Evolutionary conservation across 1,140 invertebrate species (phyloP), one percentile per base, ranked within the genome.

Genomic region (Neotoxoptera formosana): DNA sequence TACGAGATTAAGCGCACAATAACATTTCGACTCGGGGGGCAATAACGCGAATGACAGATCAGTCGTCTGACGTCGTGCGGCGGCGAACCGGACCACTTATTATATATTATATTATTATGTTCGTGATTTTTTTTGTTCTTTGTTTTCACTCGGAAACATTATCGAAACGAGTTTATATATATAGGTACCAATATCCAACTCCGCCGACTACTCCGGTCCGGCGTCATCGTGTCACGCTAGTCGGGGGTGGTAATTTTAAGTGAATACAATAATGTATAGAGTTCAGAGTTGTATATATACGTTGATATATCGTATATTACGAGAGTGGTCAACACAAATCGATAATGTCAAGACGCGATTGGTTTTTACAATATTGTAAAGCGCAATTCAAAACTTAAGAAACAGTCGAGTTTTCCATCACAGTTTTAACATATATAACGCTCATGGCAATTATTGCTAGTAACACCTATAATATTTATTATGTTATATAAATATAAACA

Each of bases 41-140:
- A 93, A 86, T 93, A 93, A 84, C 81, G 67, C 81, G 67, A 93
- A 53, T 93, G 91, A 93, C 81, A 93, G 91, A 93, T 93, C 91
- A 93, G 67, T 30, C 67, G 86, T 47, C 4, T 17, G 47, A 17
- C 87, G 87, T 56, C 88, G 91, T 91, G 91, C 91, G 56, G 45
- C 36, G 56, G n/a, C 48, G 20, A 83, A 92, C 60, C 67, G n/a
- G n/a, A 83, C 60, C 60, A 92, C 90, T 81, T 76, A 76, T 34
- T 47, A 83, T 47, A 47, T 45, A 81, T 45, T 45, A 81, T 45
- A 45, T 86, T 86, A 81, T 41, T 93, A n/a, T 48, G 47, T 93
- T 86, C 81, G 81, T 93, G 91, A 93, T 93, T 86, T 76, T 41
- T 51, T 76, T 86, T 34, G 67, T 93, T 93, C 91, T 93, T 86